A percentile compares a stretch with the other conserved stretches of the same genome.
phyloP scores from a whole-genome alignment of 2,888 invertebrate species.

The Zygogramma bicolorata region DNA sequence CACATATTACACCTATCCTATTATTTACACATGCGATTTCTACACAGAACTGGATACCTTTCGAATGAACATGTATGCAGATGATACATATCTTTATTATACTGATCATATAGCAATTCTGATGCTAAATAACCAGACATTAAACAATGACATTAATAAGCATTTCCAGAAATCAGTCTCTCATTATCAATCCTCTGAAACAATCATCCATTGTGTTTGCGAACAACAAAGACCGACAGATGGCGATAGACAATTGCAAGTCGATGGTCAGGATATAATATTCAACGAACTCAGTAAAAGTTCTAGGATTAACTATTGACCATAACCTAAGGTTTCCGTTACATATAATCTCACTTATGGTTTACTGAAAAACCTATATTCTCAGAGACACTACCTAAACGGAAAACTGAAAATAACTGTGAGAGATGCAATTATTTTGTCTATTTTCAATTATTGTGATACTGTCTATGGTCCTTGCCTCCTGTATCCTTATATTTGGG shows the following conservation, averaged over 20 bases:
- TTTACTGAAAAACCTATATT: background rate
- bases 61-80: background rate
- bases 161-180: background rate
- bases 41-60: too few relatives aligned
- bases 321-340: too few relatives aligned
- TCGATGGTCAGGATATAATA: too few relatives aligned
- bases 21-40: too few relatives aligned
- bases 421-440: too few relatives aligned
- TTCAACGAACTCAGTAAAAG: too few relatives aligned
- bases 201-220: background rate
- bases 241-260: background rate
- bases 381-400: background rate
- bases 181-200: background rate
- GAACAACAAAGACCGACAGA: background rate
- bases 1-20: too few relatives aligned
- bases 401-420: background rate
- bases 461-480: background rate
- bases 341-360: too few relatives aligned
- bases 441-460: too few relatives aligned
- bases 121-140: background rate
- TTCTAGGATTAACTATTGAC: too few relatives aligned
- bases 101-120: too few relatives aligned
- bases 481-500: background rate
- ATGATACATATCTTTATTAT: background rate
- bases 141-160: background rate